A percentile compares a stretch with the other conserved stretches of the same genome.
phyloP scores from a whole-genome alignment of 2,888 invertebrate genomes.

The Sesamia inferens region DNA sequence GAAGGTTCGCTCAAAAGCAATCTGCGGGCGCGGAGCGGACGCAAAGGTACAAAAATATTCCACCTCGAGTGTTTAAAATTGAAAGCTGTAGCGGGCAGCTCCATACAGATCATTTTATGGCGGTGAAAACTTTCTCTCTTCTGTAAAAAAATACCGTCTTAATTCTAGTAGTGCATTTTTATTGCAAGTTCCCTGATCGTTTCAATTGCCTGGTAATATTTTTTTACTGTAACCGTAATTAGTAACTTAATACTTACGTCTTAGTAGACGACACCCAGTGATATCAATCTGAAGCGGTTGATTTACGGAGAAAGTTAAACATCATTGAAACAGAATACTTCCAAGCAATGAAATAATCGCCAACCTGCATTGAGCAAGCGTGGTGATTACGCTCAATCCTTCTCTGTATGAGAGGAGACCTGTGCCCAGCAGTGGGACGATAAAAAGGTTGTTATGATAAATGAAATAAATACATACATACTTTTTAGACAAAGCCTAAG shows the following conservation, averaged over 20 bases:
- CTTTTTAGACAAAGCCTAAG: background rate
- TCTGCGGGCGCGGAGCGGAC: slow-evolving; percentile 76
- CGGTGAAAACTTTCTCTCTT: background rate
- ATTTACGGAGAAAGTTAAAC: too few species aligned
- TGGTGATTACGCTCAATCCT: too few species aligned
- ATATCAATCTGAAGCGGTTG: too few species aligned
- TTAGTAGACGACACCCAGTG: too few species aligned
- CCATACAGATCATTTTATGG: slow-evolving; percentile 23
- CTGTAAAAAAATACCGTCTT: slow-evolving; percentile 1
- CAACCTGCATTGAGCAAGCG: too few species aligned
- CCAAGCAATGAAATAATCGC: background rate
- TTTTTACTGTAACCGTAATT: too few species aligned
- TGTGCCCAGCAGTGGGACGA: too few species aligned
- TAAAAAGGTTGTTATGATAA: too few species aligned
- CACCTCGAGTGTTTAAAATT: slow-evolving; percentile 46
- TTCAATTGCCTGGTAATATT: background rate
- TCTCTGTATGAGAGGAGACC: too few species aligned
- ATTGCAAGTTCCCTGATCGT: background rate
- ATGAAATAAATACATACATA: background rate
- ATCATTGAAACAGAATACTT: background rate
- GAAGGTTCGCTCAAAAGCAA: slow-evolving; percentile 80
- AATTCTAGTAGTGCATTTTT: background rate
- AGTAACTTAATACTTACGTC: background rate
- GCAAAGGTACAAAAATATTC: slow-evolving; percentile 63
- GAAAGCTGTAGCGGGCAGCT: slow-evolving; percentile 29